Percentiles rank a stretch among this genome's conserved stretches.
phyloP scores from a whole-genome alignment of 2,888 invertebrate species.

The Drosophila antonietae region DNA sequence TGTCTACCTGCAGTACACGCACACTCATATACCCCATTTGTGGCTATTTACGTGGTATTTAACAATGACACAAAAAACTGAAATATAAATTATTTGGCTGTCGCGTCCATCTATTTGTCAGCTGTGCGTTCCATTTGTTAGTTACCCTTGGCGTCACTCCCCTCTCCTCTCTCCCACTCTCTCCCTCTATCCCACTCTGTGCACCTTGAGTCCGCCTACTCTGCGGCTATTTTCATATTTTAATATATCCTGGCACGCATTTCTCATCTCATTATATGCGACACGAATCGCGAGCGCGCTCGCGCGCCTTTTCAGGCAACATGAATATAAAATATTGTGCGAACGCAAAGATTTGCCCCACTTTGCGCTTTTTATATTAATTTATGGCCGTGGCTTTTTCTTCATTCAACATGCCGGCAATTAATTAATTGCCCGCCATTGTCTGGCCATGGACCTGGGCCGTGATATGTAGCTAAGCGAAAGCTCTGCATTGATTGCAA shows the following conservation, averaged over 20 bases:
- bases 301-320: slow-evolving; percentile 50
- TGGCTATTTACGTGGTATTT: not conserved
- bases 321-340: slow-evolving; percentile 62
- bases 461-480: slow-evolving; percentile 1
- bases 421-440: slow-evolving; percentile 43
- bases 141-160: not conserved
- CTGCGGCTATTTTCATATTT: slow-evolving; percentile 64
- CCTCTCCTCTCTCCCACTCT: not conserved
- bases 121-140: slow-evolving; percentile 32
- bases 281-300: slow-evolving; percentile 35
- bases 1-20: not conserved
- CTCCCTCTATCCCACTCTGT: not conserved
- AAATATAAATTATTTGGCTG: slow-evolving; percentile 47
- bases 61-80: slow-evolving; percentile 24
- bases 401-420: slow-evolving; percentile 20
- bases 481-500: slow-evolving; percentile 6
- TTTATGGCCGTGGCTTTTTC: slow-evolving; percentile 25
- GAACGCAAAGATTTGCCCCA: slow-evolving; percentile 37
- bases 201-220: not conserved
- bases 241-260: slow-evolving; percentile 68
- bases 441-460: slow-evolving; percentile 1
- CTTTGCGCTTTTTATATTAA: slow-evolving; percentile 29
- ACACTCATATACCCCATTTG: not conserved
- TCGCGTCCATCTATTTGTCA: slow-evolving; percentile 67
- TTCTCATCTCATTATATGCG: slow-evolving; percentile 64